Base-by-base conservation (phyloP, 2,888 invertebrate genomes). In the Beris chalybata region DNA sequence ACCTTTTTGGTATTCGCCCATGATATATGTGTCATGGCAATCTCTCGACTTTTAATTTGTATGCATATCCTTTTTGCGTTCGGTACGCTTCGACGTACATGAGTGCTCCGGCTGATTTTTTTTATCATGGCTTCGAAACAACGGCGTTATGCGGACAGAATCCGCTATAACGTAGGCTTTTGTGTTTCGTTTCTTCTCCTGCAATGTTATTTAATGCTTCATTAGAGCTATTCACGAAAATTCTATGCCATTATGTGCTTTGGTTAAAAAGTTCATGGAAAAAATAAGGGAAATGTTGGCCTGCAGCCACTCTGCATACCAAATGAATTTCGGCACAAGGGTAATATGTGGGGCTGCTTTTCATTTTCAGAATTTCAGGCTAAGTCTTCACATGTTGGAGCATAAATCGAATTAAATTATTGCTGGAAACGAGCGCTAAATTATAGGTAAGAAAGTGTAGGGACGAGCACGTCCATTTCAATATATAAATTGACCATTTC, bases 241-340 rank as follows among this genome's bases (percentile, higher is more conserved):
- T 69, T 69, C 66, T 69, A 66, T 69, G 38, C 64, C 66, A 66
- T 69, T 69, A 69, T 69, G 66, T 69, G 69, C 66, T 69, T 63
- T 66, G 69, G 66, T 59, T 69, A 69, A 69, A 68, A 69, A 69
- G 64, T 66, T 66, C 57, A 29, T 53, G 32, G 38, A 29, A 43
- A 65, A 56, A 50, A 57, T 55, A 50, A 57, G 38, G 55, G 50
- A 50, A 31, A 56, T 30, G 43, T 50, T 22, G 48, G 57, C 59
- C 43, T 44, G 52, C 15, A 66, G 63, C 52, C 47, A 64, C 59
- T 66, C 66, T 64, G 69, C 69, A 69, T 69, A 69, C 66, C 48
- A 69, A 69, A 59, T 66, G 54, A 59, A 64, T 29, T 56, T 50
- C 15, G 12, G 29, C 15, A 47, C n/a, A 38, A 56, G 9, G 15